A percentile compares a stretch with the other conserved stretches of the same genome.
Conservation (phyloP, 2,797 vertebrate species). For the Scleropages formosus region DNA sequence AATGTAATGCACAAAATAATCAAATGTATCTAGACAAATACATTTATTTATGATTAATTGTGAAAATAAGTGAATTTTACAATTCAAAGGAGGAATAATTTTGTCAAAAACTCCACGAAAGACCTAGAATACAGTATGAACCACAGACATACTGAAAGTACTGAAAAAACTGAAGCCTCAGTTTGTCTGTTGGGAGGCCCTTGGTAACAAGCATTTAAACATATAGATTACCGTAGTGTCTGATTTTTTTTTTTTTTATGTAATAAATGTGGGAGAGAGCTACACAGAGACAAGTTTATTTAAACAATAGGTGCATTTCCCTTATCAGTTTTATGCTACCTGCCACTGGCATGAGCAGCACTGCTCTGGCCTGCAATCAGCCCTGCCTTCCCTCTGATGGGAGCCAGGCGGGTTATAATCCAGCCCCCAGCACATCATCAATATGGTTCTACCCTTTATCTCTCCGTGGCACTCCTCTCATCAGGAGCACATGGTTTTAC, state of each 20-base stretch:
- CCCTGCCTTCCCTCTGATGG: slow-evolving; percentile 45
- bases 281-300: slow-evolving; percentile 21
- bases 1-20: too few relatives aligned
- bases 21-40: too few relatives aligned
- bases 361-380: slow-evolving; percentile 26
- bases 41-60: not conserved
- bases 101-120: not conserved
- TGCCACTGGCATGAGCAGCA: slow-evolving; percentile 28
- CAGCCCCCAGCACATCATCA: slow-evolving; percentile 62
- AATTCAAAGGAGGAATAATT: not conserved
- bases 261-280: slow-evolving; percentile 10
- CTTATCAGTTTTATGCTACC: slow-evolving; percentile 38
- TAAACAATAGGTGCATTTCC: slow-evolving; percentile 27
- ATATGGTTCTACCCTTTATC: slow-evolving; percentile 55
- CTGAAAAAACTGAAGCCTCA: not conserved
- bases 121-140: not conserved
- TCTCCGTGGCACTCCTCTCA: slow-evolving; percentile 51
- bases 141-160: not conserved
- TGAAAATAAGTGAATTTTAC: not conserved
- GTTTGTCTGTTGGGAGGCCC: not conserved
- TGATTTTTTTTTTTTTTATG: slow-evolving; percentile 18
- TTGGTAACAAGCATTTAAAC: not conserved
- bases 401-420: slow-evolving; percentile 57
- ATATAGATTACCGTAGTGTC: not conserved
- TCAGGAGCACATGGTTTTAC: slow-evolving; percentile 62